These are phyloP conservation scores for Drosophila formosana DNA, from an alignment of 2,888 invertebrate species.

Conservation along the genomic window DNA sequence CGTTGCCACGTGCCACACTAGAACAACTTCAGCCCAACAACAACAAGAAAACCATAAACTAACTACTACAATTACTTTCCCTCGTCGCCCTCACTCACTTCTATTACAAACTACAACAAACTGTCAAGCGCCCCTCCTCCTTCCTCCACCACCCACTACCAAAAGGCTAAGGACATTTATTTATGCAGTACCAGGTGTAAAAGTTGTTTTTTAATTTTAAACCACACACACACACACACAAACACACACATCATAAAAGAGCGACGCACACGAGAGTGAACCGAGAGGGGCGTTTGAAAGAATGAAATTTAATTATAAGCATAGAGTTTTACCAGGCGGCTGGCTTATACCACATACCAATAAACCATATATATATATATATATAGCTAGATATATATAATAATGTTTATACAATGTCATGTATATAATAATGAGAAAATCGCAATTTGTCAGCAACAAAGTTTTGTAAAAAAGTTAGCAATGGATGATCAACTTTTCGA, in stretches of 20 bases:
- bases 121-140: conserved; percentile 19
- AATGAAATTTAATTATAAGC: conserved; percentile 60
- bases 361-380: conserved; percentile 14
- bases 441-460: conserved; percentile 12
- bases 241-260: conserved; percentile 25
- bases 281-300: conserved; percentile 37
- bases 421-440: conserved; percentile 28
- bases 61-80: background rate
- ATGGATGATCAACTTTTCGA: conserved; percentile 17
- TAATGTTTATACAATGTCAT: conserved; percentile 41
- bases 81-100: background rate
- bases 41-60: background rate
- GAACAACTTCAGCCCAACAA: no score
- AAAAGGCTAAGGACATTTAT: conserved; percentile 72
- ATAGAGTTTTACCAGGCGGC: conserved; percentile 63
- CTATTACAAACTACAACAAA: background rate
- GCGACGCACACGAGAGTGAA: conserved; percentile 21
- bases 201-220: conserved; percentile 79
- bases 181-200: conserved; percentile 67
- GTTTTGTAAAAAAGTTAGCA: conserved; percentile 48
- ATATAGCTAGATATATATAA: conserved; percentile 21
- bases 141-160: conserved; percentile 15
- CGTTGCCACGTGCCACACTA: background rate
- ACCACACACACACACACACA: conserved; percentile 25
- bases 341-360: conserved; percentile 34